Evolutionary conservation across 1,140 invertebrate species (phyloP).

Genomic region (Melitaea cinxia): DNA sequence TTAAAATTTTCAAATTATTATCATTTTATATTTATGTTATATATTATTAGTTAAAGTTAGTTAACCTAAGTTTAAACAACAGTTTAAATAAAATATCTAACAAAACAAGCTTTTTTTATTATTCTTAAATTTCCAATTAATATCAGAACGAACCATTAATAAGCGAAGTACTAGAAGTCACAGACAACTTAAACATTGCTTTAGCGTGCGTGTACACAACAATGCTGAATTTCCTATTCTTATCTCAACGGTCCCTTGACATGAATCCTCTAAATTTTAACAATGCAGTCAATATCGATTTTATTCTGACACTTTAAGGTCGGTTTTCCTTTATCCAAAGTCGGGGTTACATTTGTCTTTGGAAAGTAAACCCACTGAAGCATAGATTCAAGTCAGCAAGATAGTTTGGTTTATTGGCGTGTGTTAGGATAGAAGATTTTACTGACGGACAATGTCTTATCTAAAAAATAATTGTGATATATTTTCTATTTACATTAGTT

Average conservation of each 20-base stretch:
- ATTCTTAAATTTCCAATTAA: too few species aligned
- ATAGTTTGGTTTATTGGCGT: conserved; percentile 7
- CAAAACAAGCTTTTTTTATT: too few species aligned
- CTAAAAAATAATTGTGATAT: not conserved
- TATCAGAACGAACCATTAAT: not conserved
- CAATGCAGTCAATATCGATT: not conserved
- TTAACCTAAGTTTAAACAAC: too few species aligned
- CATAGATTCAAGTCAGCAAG: conserved; percentile 16
- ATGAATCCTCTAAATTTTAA: conserved; percentile 3
- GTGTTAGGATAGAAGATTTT: conserved; percentile 10
- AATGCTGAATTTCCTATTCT: conserved; percentile 11
- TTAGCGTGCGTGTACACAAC: conserved; percentile 18
- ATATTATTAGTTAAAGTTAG: too few species aligned
- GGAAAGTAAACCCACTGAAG: conserved; percentile 8
- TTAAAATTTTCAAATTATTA: too few species aligned
- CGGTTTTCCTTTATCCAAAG: not conserved
- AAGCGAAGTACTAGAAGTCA: conserved; percentile 8
- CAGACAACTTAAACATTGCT: not conserved
- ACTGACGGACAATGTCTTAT: not conserved
- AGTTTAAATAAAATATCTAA: too few species aligned
- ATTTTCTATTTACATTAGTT: not conserved
- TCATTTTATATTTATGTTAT: too few species aligned
- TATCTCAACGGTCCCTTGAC: conserved; percentile 20
- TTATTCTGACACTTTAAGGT: not conserved
- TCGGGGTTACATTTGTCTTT: not conserved